phyloP scores from a whole-genome alignment of 2,797 vertebrate genomes.

The Amblyraja radiata region DNA sequence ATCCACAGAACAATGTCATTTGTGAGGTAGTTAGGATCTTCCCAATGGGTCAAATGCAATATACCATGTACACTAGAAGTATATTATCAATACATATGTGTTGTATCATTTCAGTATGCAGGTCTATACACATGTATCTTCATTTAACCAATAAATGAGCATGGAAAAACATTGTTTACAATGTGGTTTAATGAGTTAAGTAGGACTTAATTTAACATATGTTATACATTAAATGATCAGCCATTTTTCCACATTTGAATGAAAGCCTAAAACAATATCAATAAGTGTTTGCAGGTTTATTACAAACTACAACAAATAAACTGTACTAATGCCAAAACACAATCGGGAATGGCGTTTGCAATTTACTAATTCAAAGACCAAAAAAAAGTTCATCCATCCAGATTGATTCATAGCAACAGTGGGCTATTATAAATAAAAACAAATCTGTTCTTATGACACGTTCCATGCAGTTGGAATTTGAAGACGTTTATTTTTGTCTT shows the following conservation, averaged over 20 bases:
- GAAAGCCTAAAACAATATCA: neutral
- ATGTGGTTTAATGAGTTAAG: neutral
- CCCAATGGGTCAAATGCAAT: too few relatives aligned
- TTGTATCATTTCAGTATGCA: too few relatives aligned
- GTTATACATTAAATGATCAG: neutral
- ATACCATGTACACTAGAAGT: too few relatives aligned
- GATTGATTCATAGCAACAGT: neutral
- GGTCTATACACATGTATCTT: too few relatives aligned
- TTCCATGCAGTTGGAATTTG: neutral
- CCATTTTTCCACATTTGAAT: slow-evolving; percentile 7
- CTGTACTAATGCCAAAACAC: neutral
- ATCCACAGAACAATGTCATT: too few relatives aligned
- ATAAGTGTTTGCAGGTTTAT: neutral
- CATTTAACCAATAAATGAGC: too few relatives aligned
- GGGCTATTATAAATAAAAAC: neutral
- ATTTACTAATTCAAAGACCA: neutral
- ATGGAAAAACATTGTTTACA: neutral
- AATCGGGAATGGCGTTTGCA: neutral
- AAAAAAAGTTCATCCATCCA: neutral
- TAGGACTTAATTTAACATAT: neutral
- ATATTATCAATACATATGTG: too few relatives aligned
- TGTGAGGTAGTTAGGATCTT: too few relatives aligned
- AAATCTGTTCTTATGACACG: neutral
- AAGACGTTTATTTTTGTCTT: neutral
- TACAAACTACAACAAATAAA: neutral